Base-by-base conservation (phyloP, 1,140 invertebrate species). In the Acromyrmex charruanus region DNA sequence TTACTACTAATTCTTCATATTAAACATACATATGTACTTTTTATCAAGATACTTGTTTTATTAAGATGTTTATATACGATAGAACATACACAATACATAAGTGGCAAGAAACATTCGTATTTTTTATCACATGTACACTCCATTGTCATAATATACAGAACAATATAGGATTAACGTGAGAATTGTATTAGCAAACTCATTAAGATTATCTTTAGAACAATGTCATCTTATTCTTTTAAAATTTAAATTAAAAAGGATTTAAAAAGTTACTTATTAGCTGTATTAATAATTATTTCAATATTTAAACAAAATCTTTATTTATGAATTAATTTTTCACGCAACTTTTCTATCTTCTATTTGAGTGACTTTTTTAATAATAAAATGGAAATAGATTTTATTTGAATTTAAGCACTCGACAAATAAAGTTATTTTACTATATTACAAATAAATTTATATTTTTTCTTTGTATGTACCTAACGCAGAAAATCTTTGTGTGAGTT, bases 231-330 rank as follows among this genome's bases (percentile, higher is more conserved):
- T 21, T 59, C 3, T 59, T 59, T 21, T 7, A 39, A 9, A 39
- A 61, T 61, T 14, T 14, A 61, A 61, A 28, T 3, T 61, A 28
- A 61, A 28, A 14, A 59, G 3, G 7, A 55, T 7, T 51, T 51
- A 51, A 71, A 3, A 21, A 51, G 4, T 51, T 16, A 71, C 25
- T 71, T 21, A 31, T 51, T 51, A 5, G 14, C 28, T 55, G 16
- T 25, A 28, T 39, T 51, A 18, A 44, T 44, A 44, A 77, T 61
- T 77, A 77, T 14, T 18, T 51, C n/a, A n/a, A 66, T 9, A 61
- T 79, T 65, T 66, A 31, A 51, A 66, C 0, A 49, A 49, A 31
- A 49, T 31, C 1, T 35, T 66, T 25, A 49, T 63, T 39, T 49
- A 51, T 51, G 2, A 65, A 31, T 21, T 39, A 1, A 39, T 49